Evolutionary conservation across 2,888 invertebrate species (phyloP).

Genomic region (Bimastos eiseni): DNA sequence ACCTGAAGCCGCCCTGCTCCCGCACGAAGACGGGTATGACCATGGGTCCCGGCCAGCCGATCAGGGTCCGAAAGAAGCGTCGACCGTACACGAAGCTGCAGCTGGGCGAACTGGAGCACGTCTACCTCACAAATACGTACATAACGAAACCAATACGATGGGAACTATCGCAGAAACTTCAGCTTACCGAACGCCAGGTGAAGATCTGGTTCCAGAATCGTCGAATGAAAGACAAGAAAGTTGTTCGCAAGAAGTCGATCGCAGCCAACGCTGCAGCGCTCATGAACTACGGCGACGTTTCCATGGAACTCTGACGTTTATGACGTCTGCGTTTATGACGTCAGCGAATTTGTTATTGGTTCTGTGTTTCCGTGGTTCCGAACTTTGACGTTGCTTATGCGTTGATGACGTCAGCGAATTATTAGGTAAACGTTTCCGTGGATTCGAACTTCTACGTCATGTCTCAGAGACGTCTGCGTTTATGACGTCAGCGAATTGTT

Average conservation of each 20-base stretch:
- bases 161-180: constrained; percentile 93
- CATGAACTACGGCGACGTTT: not conserved
- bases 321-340: not conserved
- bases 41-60: constrained; percentile 37
- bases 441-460: not conserved
- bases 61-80: constrained; percentile 77
- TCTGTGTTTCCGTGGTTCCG: not conserved
- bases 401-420: too few species aligned
- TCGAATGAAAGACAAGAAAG: constrained; percentile 60
- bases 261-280: not conserved
- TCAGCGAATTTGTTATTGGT: not conserved
- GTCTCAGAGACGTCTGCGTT: not conserved
- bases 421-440: not conserved
- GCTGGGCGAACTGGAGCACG: constrained; percentile 89
- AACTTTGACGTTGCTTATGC: too few species aligned
- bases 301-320: not conserved
- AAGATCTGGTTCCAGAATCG: constrained; percentile 63
- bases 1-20: not conserved
- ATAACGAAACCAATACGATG: constrained; percentile 96
- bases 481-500: not conserved
- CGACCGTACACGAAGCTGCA: constrained; percentile 98
- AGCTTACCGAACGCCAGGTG: constrained; percentile 66
- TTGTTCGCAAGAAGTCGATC: constrained; percentile 32
- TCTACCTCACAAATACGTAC: constrained; percentile 93
- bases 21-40: not conserved